Conservation (phyloP, 2,888 invertebrate genomes). For the Abrostola triplasia region DNA sequence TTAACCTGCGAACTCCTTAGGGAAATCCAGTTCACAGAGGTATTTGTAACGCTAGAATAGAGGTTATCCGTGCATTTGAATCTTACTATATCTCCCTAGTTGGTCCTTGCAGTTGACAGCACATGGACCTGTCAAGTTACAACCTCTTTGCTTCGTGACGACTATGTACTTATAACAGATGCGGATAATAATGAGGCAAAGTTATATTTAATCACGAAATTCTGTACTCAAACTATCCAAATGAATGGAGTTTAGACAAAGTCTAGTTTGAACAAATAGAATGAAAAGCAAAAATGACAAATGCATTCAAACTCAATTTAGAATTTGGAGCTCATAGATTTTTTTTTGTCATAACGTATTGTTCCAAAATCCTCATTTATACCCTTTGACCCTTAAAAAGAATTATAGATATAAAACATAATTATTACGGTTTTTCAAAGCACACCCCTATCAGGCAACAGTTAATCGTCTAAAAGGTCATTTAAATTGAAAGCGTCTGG, state of each 20-base stretch:
- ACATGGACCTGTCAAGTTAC: background rate
- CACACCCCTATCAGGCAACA: constrained; percentile 34
- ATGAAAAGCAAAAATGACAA: no score
- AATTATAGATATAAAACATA: constrained; percentile 22
- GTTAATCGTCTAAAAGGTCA: constrained; percentile 60
- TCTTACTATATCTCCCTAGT: background rate
- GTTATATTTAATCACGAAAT: no score
- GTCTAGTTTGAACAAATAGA: no score
- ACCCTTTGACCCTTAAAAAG: background rate
- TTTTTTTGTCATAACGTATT: no score
- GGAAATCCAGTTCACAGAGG: constrained; percentile 1
- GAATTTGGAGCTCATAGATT: no score
- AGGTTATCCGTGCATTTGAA: background rate
- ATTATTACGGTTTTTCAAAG: constrained; percentile 5
- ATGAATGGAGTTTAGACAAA: no score
- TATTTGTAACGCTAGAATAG: constrained; percentile 2
- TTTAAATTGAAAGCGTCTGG: constrained; percentile 56
- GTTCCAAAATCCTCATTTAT: no score
- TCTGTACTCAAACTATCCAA: no score
- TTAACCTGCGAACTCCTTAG: background rate
- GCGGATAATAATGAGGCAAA: no score
- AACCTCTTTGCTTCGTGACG: background rate
- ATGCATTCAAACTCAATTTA: no score
- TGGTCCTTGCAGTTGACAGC: background rate
- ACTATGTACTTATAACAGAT: no score